These are phyloP conservation scores for Hydrotaea diabolus DNA, from an alignment of 2,888 invertebrate species.

Conservation along the genomic window DNA sequence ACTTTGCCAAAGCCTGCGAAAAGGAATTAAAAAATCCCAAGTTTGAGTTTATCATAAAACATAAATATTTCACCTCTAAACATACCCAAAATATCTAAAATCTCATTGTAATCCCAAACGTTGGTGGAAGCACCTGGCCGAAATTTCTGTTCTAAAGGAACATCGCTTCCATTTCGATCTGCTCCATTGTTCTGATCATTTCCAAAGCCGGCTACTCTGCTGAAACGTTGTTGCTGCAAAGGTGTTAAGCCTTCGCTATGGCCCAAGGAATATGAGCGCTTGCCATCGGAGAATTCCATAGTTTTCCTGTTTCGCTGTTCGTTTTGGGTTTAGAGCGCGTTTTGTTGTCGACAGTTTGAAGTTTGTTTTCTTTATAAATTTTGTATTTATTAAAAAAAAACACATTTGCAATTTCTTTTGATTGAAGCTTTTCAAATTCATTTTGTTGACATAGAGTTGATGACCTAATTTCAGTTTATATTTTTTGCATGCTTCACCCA, in stretches of 20 bases:
- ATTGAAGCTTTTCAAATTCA: too few relatives aligned
- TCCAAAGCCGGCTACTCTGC: too few relatives aligned
- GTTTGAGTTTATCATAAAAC: too few relatives aligned
- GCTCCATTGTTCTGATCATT: background rate
- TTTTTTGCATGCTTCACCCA: too few relatives aligned
- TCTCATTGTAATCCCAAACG: constrained; percentile 72
- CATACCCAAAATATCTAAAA: constrained; percentile 73
- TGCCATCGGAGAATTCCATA: constrained; percentile 69
- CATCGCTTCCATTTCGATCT: background rate
- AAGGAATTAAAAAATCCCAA: background rate
- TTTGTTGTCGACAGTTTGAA: constrained; percentile 26
- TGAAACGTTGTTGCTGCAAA: constrained; percentile 24
- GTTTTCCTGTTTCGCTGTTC: constrained; percentile 39
- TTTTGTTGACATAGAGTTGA: too few relatives aligned
- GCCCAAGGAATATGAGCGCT: constrained; percentile 15
- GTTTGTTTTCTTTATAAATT: constrained; percentile 62
- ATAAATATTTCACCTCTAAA: too few relatives aligned
- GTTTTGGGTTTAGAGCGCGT: background rate
- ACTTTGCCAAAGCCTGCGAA: constrained; percentile 74
- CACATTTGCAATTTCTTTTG: too few relatives aligned
- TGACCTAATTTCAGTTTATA: too few relatives aligned
- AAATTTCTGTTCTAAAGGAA: constrained; percentile 31
- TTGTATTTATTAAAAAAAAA: constrained; percentile 37
- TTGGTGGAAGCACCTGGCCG: constrained; percentile 50
- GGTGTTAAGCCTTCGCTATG: background rate